phyloP scores from a whole-genome alignment of 2,888 invertebrate species.

The Drosophila neotestacea region DNA sequence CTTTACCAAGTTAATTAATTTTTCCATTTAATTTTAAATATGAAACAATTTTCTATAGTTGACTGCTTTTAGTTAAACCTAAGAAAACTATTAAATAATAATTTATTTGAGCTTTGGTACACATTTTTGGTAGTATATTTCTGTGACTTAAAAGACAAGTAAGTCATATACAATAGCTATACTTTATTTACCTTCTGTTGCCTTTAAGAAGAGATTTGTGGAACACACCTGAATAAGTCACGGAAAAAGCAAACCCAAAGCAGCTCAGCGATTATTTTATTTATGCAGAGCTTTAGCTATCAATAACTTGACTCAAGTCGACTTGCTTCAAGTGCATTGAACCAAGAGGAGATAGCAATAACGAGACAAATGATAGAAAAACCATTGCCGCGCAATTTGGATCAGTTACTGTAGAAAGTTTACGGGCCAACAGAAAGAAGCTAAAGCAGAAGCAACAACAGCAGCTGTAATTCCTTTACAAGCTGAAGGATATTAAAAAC shows the following conservation, averaged over 20 bases:
- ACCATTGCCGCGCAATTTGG: slow-evolving; percentile 64
- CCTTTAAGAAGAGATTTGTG: too few relatives aligned
- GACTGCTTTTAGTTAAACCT: too few relatives aligned
- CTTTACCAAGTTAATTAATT: too few relatives aligned
- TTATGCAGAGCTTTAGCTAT: slow-evolving; percentile 21
- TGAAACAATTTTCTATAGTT: too few relatives aligned
- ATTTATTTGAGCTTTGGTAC: too few relatives aligned
- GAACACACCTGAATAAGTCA: background rate
- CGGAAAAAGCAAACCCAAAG: slow-evolving; percentile 12
- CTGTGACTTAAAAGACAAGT: too few relatives aligned
- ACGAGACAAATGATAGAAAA: slow-evolving; percentile 75
- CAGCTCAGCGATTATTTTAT: slow-evolving; percentile 3
- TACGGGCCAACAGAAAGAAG: background rate
- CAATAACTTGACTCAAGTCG: slow-evolving; percentile 10
- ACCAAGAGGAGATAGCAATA: slow-evolving; percentile 41
- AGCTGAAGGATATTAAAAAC: slow-evolving; percentile 81
- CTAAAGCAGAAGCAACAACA: background rate
- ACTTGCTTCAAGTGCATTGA: slow-evolving; percentile 8
- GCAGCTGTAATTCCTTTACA: slow-evolving; percentile 72
- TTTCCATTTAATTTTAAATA: too few relatives aligned
- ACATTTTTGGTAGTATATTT: too few relatives aligned
- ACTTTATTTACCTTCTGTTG: too few relatives aligned
- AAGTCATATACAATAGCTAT: too few relatives aligned
- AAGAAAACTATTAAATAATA: too few relatives aligned
- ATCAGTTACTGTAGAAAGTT: slow-evolving; percentile 42